Percentiles rank a stretch among this genome's conserved stretches.
These are phyloP conservation scores for Rhinophrynus dorsalis DNA, from an alignment of 2,797 vertebrate genomes.

Conservation along the genomic window DNA sequence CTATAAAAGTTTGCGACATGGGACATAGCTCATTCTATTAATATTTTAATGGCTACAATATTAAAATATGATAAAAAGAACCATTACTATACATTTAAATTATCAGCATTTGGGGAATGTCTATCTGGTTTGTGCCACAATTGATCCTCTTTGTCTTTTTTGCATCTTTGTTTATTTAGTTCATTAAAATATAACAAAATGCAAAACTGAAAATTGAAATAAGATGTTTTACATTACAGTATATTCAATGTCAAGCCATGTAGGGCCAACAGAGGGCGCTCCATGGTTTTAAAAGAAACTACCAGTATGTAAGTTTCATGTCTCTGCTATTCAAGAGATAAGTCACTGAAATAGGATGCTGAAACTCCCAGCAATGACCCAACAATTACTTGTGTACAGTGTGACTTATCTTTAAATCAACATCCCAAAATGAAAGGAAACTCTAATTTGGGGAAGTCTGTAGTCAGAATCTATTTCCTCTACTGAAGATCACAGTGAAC, in stretches of 20 bases:
- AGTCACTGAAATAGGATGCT: conserved; percentile 48
- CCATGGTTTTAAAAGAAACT: conserved; percentile 65
- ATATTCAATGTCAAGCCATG: conserved; percentile 16
- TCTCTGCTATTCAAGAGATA: conserved; percentile 41
- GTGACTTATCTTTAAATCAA: conserved; percentile 64
- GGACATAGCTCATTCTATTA: too few relatives aligned
- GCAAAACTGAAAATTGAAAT: not conserved
- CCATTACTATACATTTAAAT: too few relatives aligned
- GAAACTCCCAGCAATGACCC: conserved; percentile 61
- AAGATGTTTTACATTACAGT: not conserved
- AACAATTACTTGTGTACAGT: conserved; percentile 69
- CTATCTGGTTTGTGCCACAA: too few relatives aligned
- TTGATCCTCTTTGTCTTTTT: too few relatives aligned
- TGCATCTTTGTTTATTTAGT: not conserved
- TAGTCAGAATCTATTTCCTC: not conserved
- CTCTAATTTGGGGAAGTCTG: conserved; percentile 62
- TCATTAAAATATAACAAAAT: too few relatives aligned
- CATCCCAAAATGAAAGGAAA: conserved; percentile 62
- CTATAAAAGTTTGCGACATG: too few relatives aligned
- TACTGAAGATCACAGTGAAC: not conserved
- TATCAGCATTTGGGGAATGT: too few relatives aligned
- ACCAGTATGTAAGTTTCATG: conserved; percentile 8
- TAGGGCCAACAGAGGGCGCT: conserved; percentile 74
- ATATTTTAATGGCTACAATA: too few relatives aligned
- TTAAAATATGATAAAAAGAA: too few relatives aligned